Percentiles rank a stretch among this genome's conserved stretches.
Evolutionary conservation across 2,113 vertebrate genomes (phyloP).

Genomic region (Psephotus haematonotus): DNA sequence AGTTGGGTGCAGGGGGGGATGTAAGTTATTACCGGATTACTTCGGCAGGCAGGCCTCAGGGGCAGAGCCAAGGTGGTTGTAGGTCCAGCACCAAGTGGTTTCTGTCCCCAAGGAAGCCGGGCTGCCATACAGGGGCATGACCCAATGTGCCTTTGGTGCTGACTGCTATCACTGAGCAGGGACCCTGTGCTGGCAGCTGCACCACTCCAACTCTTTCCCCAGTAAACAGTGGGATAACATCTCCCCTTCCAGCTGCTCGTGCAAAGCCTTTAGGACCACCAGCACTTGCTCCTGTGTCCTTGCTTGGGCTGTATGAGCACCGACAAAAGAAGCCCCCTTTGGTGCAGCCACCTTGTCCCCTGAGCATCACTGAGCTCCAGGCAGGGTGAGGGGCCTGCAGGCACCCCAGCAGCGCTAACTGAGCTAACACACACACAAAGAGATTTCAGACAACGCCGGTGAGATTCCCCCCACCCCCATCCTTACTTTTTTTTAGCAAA

Average conservation of each 20-base stretch:
- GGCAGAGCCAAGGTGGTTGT: neutral
- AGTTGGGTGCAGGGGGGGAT: neutral
- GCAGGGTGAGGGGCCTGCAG: neutral
- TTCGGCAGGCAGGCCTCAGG: neutral
- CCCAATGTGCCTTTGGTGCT: fast-evolving
- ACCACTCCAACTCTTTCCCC: neutral
- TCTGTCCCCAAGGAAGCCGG: neutral
- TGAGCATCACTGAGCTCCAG: neutral
- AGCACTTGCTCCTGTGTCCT: neutral
- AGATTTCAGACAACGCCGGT: neutral
- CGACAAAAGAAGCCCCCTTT: fast-evolving
- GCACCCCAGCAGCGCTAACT: neutral
- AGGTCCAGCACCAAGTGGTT: neutral
- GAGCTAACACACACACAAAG: fast-evolving
- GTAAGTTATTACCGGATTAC: neutral
- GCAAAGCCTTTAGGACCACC: neutral
- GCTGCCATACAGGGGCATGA: neutral
- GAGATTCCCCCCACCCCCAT: neutral
- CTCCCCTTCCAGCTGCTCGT: neutral
- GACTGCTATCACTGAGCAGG: fast-evolving
- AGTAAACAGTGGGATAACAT: neutral
- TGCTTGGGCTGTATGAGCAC: neutral
- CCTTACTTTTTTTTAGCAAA: neutral
- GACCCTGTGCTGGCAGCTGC: neutral
- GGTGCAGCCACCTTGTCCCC: neutral